Evolutionary conservation across 2,797 vertebrate species (phyloP).

Genomic region (Coregonus ussuriensis): DNA sequence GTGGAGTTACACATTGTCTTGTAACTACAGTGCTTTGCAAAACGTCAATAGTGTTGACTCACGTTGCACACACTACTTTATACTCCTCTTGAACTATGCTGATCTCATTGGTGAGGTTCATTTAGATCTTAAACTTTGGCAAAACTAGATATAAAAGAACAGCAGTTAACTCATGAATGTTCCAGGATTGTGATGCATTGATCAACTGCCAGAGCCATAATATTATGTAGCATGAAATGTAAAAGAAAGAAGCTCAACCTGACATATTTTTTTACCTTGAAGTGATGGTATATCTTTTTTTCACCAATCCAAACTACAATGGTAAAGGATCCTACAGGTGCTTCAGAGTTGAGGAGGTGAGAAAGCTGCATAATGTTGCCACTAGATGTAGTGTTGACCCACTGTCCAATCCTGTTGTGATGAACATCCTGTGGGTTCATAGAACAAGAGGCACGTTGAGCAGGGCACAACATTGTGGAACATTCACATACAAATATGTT

Average conservation of each 20-base stretch:
- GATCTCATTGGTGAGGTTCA: conserved; percentile 24
- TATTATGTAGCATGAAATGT: not conserved
- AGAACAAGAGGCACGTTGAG: too few relatives aligned
- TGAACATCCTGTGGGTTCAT: conserved; percentile 62
- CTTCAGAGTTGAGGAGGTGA: conserved; percentile 72
- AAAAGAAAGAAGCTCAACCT: conserved; percentile 26
- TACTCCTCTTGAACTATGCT: conserved; percentile 40
- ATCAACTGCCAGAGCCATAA: not conserved
- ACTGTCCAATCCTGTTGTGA: conserved; percentile 73
- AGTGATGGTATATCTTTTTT: conserved; percentile 27
- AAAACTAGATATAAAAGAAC: conserved; percentile 51
- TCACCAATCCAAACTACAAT: conserved; percentile 41
- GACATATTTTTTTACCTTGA: conserved; percentile 78
- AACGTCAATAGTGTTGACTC: conserved; percentile 27
- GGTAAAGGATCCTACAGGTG: conserved; percentile 60
- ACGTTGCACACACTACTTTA: conserved; percentile 57
- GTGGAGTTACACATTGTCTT: not conserved
- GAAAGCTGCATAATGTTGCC: conserved; percentile 71
- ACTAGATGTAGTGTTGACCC: conserved; percentile 63
- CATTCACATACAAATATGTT: too few relatives aligned
- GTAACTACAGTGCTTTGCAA: not conserved
- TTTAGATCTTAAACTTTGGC: conserved; percentile 61
- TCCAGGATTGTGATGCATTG: not conserved
- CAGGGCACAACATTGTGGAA: too few relatives aligned
- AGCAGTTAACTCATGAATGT: not conserved